Evolutionary conservation across 2,888 invertebrate genomes (phyloP), one percentile per base, ranked within the genome.

Genomic region (Himalopsyche japonica): DNA sequence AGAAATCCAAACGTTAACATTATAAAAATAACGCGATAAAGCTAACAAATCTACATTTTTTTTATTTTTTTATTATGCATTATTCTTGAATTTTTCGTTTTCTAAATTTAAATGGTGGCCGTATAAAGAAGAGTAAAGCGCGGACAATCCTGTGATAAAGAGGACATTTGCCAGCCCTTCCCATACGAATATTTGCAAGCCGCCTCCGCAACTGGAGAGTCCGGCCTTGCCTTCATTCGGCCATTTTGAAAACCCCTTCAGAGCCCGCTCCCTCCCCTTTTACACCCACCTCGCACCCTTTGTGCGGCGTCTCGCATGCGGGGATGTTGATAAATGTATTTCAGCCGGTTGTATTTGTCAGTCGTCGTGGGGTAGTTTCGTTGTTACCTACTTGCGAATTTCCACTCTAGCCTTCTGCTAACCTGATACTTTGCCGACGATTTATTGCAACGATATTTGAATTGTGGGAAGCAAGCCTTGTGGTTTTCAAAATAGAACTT

Each of bases 311-410:
- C 76, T 48, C 83, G 80, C 83, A 83, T 80, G 80, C 82, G 82
- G 80, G 81, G 84, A 84, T 84, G 86, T 85, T 86, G 86, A 86
- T 86, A 86, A 86, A 86, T 86, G 85, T 86, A 85, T 86, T 86
- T 83, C 86, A 81, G 84, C 85, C 85, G 86, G 85, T 85, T 86
- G 86, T 86, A 85, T 86, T 86, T 86, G 86, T 86, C 86, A 86
- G 85, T 80, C 84, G 24, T n/a, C 37, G 70, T 32, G 80, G 76
- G 76, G 76, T 37, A 30, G 57, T 57, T 57, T 57, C 57, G 57
- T 57, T 57, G n/a, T 43, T 57, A 57, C 57, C 20, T 20, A 57
- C 24, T 57, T 57, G 57, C n/a, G 57, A 57, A 57, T 57, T 57
- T 57, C 57, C 57, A 57, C 57, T 57, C 57, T n/a, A 57, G 57